Evolutionary conservation across 2,797 vertebrate species (phyloP).

Genomic region (Pangasius sanitwongsei): DNA sequence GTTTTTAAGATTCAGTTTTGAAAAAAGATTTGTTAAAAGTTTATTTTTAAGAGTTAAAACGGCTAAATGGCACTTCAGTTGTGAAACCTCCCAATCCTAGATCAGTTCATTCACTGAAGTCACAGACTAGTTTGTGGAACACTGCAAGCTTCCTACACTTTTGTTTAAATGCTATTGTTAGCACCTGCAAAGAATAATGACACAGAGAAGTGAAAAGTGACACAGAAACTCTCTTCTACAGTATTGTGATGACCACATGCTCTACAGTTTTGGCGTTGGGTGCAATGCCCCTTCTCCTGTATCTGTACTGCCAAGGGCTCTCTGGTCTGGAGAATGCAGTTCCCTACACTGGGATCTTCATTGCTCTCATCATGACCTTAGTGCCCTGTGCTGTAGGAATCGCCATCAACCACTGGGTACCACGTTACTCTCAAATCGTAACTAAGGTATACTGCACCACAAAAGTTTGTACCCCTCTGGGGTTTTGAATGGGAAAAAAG

Average conservation of each 20-base stretch:
- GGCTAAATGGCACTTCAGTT: neutral
- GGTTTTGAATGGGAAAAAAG: neutral
- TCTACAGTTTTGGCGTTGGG: slow-evolving; percentile 78
- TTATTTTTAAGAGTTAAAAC: neutral
- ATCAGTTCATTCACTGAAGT: neutral
- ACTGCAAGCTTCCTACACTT: neutral
- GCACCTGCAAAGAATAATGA: neutral
- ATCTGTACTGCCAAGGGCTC: slow-evolving; percentile 77
- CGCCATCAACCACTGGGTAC: slow-evolving; percentile 78
- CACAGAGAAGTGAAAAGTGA: neutral
- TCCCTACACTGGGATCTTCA: slow-evolving; percentile 76
- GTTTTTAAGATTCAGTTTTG: neutral
- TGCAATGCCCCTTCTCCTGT: slow-evolving; percentile 85
- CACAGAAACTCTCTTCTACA: slow-evolving; percentile 57
- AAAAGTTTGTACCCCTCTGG: neutral
- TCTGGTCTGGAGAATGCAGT: slow-evolving; percentile 73
- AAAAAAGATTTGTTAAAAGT: neutral
- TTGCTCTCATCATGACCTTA: slow-evolving; percentile 71
- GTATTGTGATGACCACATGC: slow-evolving; percentile 86
- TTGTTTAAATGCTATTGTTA: neutral
- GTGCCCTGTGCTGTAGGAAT: slow-evolving; percentile 80
- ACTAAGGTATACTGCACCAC: slow-evolving; percentile 74
- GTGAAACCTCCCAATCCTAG: neutral
- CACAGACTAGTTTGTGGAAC: neutral
- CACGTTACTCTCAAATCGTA: slow-evolving; percentile 70